phyloP scores from a whole-genome alignment of 2,797 vertebrate genomes.

The Cynodonichthys magdalenae region DNA sequence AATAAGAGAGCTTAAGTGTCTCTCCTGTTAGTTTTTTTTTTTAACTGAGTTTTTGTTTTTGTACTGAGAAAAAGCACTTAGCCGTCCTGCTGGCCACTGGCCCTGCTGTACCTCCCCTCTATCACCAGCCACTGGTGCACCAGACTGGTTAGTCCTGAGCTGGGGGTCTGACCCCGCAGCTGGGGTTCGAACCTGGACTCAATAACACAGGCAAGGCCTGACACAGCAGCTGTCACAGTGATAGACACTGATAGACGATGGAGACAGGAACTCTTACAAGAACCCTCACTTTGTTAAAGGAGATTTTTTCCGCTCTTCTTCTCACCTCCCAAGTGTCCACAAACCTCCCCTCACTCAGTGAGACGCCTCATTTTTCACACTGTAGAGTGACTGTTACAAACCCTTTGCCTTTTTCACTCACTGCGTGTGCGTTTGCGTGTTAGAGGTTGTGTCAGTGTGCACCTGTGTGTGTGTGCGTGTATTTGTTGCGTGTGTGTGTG shows the following conservation, averaged over 20 bases:
- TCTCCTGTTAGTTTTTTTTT: conserved; percentile 73
- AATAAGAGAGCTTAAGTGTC: conserved; percentile 77
- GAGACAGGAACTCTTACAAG: conserved; percentile 80
- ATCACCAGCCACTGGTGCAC: conserved; percentile 88
- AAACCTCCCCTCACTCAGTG: conserved; percentile 93
- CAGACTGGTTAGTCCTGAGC: conserved; percentile 77
- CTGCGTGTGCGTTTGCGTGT: conserved; percentile 68
- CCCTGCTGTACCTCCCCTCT: conserved; percentile 88
- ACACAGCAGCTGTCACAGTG: conserved; percentile 80
- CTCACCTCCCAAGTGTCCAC: conserved; percentile 93
- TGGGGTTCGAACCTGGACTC: conserved; percentile 74
- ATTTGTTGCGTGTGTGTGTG: conserved; percentile 29
- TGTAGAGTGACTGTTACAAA: conserved; percentile 98
- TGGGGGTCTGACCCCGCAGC: conserved; percentile 76
- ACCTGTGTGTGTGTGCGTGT: conserved; percentile 42
- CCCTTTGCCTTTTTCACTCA: conserved; percentile 90
- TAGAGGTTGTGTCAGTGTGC: conserved; percentile 70
- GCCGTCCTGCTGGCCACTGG: conserved; percentile 95
- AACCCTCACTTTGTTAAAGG: conserved; percentile 80
- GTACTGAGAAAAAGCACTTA: conserved; percentile 92
- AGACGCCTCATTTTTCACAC: conserved; percentile 89
- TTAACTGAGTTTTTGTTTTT: conserved; percentile 78
- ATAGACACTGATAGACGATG: conserved; percentile 79
- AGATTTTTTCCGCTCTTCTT: conserved; percentile 79
- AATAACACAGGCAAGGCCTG: conserved; percentile 77